Evolutionary conservation across 2,888 invertebrate species (phyloP), one percentile per base, ranked within the genome.

Genomic region (Meiosimyza platycephala): DNA sequence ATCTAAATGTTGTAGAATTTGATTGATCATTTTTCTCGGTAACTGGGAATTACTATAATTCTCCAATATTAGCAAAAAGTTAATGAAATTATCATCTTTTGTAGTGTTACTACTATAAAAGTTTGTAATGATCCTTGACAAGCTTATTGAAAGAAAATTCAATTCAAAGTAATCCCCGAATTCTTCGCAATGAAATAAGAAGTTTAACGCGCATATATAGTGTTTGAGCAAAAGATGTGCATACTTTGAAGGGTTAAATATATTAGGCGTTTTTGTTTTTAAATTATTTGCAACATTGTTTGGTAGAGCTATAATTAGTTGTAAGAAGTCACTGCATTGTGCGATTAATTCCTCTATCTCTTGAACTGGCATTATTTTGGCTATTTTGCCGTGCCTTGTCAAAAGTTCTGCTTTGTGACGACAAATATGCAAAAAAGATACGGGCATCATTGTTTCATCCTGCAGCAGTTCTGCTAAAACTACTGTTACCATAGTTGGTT

Each of bases 261-360:
- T 87, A 73, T 89, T 88, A 0, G 91, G 90, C 6, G 90, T 87
- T 52, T 76, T 69, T 48, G 90, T 87, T 1, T 87, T 88, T 18
- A 78, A 55, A 78, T 89, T 89, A 81, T 95, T 95, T 11, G 94
- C 93, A 57, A 95, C 87, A 77, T 92, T 88, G 79, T 89, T 91
- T 0, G 95, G 94, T 67, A 95, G 79, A 2, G 93, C 92, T 9
- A 91, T 86, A 68, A 94, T 79, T 63, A 90, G 79, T 80, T 93
- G 93, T 0, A 93, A 88, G 28, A 89, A 90, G 51, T 87, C 88
- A 74, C 89, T 88, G 89, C 90, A 90, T 80, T 79, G 70, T 76
- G 76, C 81, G 73, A 83, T 81, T 6, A 81, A 76, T 64, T 82
- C 78, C 47, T 84, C 80, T 15, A 82, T 52, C 54, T 72, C 62